Conservation (phyloP, 2,797 vertebrate genomes). For the Micrastur ruficollis region DNA sequence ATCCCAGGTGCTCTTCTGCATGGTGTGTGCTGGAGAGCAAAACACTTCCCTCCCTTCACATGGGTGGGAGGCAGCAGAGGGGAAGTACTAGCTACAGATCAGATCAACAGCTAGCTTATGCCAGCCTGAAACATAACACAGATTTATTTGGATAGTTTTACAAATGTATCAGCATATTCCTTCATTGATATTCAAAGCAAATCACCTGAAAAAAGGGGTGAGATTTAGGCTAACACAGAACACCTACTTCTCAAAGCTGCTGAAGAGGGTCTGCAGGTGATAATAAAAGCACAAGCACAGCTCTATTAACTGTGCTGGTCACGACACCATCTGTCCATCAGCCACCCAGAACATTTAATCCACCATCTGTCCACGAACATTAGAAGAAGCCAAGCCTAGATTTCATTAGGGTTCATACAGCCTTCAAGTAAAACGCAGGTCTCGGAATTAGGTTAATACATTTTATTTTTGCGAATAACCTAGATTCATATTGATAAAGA, state of each 20-base stretch:
- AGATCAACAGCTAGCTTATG: background rate
- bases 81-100: background rate
- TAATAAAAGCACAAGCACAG: background rate
- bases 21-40: background rate
- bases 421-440: slow-evolving; percentile 16
- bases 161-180: background rate
- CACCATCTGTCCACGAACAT: background rate
- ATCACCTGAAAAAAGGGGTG: background rate
- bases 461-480: background rate
- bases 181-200: background rate
- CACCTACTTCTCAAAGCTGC: background rate
- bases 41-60: background rate
- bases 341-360: background rate
- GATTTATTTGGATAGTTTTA: background rate
- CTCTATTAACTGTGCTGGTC: background rate
- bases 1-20: background rate
- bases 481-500: background rate
- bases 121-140: background rate
- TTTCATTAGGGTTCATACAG: background rate
- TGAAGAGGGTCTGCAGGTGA: background rate
- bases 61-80: background rate
- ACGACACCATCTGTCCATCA: slow-evolving; percentile 28
- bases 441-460: slow-evolving; percentile 31
- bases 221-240: background rate
- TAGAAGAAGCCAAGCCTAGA: background rate